Evolutionary conservation across 1,140 invertebrate species (phyloP), one percentile per base, ranked within the genome.

Genomic region (Tetramorium parvispinum): DNA sequence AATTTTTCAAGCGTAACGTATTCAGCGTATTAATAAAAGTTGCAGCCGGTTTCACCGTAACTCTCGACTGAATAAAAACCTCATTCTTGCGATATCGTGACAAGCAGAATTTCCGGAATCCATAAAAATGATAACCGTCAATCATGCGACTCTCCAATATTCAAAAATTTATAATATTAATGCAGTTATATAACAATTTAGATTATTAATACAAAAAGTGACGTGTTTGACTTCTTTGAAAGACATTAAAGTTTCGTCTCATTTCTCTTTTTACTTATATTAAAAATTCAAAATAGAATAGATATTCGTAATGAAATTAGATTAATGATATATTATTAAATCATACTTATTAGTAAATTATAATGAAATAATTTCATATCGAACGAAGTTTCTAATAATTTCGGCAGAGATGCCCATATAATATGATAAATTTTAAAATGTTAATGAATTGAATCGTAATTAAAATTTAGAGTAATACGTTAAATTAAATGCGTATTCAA

Each of bases 21-120:
- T 49, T 83, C 66, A 57, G 27, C 37, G 66, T 82, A 82, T 83
- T 75, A 75, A 83, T 83, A 83, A 55, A 83, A 59, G 40, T 46
- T 27, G 59, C 53, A 24, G 40, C 40, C 8, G 16, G 27, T 83
- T 83, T 75, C 24, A 27, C 65, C 13, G 37, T 24, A 32, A 71
- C 51, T 82, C 37, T 73, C 79, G 53, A 49, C 13, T 27, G 5
- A 3, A 83, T 73, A 73, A 82, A 83, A 75, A 73, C 40, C 51
- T 32, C 2, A 13, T 49, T 37, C 53, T 75, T 53, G 40, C 53
- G 40, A 73, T 73, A 73, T 73, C 53, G 40, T 46, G 68, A 83
- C 79, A 73, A 82, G 27, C 11, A 37, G 18, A 59, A 49, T 82
- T 73, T 46, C 66, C 7, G 40, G n/a, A 16, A 57, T 59, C 8